Evolutionary conservation across 1,140 invertebrate species (phyloP).

Genomic region (Hylaeus anthracinus): DNA sequence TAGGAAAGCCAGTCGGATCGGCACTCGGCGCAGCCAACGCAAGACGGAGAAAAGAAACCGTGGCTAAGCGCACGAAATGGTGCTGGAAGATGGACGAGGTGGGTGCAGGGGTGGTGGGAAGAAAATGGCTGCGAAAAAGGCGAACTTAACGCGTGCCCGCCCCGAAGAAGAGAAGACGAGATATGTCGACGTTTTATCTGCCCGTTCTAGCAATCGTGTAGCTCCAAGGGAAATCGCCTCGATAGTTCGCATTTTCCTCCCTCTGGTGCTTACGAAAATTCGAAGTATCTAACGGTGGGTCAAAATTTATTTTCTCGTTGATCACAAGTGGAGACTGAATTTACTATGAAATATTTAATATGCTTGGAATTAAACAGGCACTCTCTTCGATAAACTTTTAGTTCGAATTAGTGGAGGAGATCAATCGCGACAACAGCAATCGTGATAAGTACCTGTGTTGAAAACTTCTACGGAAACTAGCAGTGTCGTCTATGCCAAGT

Average conservation of each 20-base stretch:
- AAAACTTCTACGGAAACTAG: no score
- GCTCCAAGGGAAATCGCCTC: constrained; percentile 20
- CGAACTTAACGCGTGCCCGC: constrained; percentile 32
- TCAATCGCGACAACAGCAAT: no score
- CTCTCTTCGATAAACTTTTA: no score
- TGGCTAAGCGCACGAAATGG: constrained; percentile 32
- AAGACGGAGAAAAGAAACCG: constrained; percentile 9
- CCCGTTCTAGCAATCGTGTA: not conserved
- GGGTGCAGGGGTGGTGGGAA: not conserved
- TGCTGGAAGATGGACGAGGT: constrained; percentile 39
- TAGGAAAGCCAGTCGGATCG: constrained; percentile 47
- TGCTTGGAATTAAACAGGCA: no score
- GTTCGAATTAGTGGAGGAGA: no score
- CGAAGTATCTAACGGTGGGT: no score
- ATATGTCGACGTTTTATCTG: constrained; percentile 34
- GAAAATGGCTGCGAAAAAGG: constrained; percentile 34
- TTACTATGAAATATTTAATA: no score
- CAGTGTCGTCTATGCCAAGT: no score
- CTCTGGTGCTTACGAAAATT: no score
- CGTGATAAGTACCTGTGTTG: no score
- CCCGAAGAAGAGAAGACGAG: constrained; percentile 22
- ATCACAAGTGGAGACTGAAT: no score
- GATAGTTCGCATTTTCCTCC: not conserved
- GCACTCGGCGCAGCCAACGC: constrained; percentile 30
- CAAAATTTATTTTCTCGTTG: no score